Evolutionary conservation across 2,113 vertebrate genomes (phyloP), one percentile per base, ranked within the genome.

Genomic region (Nerophis lumbriciformis): DNA sequence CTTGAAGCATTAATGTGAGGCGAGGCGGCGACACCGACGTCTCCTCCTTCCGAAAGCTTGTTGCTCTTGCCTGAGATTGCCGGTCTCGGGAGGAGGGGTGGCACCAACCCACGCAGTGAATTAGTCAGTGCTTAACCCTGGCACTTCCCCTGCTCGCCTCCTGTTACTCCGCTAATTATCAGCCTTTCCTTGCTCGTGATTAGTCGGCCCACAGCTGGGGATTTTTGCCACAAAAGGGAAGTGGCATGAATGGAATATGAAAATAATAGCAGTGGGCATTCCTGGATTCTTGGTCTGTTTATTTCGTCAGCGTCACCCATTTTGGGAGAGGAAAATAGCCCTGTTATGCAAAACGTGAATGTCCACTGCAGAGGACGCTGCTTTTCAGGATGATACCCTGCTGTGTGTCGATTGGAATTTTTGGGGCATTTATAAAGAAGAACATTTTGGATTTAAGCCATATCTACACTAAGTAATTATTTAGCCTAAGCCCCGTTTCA

Each of bases 51-150:
- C 57, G 63, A 44, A 39, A 63, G 67, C 74, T 61, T 62, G 67
- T 65, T 71, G 69, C 73, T 71, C 36, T 51, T 68, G 56, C 60
- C 68, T 28, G 81, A 72, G 82, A 75, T 66, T 80, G 66, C 71
- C 67, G 70, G 47, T 81, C 85, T 80, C 80, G 35, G 47, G 79
- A 4, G 68, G 87, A 88, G 63, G 16, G 58, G 68, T 69, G 65
- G 66, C 72, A 55, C 50, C 78, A 47, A 75, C 83, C 83, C 79
- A 85, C 85, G 54, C 83, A 80, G 73, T 86, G 86, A 86, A 88
- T 90, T 86, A 89, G 87, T 85, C 82, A 77, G 78, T 84, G 82
- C 85, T 89, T 89, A 90, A 90, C 89, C 88, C 85, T 79, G 85
- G 86, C 87, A 87, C 81, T 83, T 88, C 76, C 42, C 54, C 80